Base-by-base conservation (phyloP, 2,888 invertebrate species). In the Tipula confusa region DNA sequence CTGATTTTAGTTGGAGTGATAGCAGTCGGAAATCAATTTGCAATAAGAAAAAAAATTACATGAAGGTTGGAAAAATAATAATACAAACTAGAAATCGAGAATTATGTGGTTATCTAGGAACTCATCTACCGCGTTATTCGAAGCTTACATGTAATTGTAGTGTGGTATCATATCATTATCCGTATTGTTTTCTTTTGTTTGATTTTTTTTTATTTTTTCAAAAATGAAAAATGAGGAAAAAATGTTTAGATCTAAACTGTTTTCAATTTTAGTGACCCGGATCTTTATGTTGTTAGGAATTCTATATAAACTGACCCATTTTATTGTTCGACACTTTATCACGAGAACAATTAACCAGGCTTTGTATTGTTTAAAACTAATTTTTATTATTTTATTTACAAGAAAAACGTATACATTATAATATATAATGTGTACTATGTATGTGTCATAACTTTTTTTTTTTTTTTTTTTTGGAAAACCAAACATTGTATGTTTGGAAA, bases 371-470 rank as follows among this genome's bases (percentile, higher is more conserved):
- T 24, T 64, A 64, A 64, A 64, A 64, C 18, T 64, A 64, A 24
- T 64, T 64, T 64, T 64, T 64, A 18, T 64, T 64, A 64, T 48
- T 43, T 43, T 43, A 48, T 64, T 24, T 64, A 64, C 24, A 24
- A 18, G n/a, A n/a, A 64, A 24, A 64, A 9, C 24, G 5, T 64
- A 64, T n/a, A 48, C 5, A 48, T n/a, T 15, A 48, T 64, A 43
- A 38, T 11, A 38, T 38, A n/a, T 38, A 11, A 38, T 38, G n/a
- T 43, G n/a, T 43, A 24, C 7, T 18, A 64, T 64, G 11, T 24
- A 64, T 64, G 64, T 64, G 64, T 64, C 64, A 64, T 24, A 64
- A 43, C n/a, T n/a, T n/a, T n/a, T n/a, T n/a, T n/a, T n/a, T n/a
- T n/a, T n/a, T n/a, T n/a, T 43, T 43, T 43, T 24, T 64, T 64